Conservation (phyloP, 2,797 vertebrate species). For the Adrianichthys oophorus region DNA sequence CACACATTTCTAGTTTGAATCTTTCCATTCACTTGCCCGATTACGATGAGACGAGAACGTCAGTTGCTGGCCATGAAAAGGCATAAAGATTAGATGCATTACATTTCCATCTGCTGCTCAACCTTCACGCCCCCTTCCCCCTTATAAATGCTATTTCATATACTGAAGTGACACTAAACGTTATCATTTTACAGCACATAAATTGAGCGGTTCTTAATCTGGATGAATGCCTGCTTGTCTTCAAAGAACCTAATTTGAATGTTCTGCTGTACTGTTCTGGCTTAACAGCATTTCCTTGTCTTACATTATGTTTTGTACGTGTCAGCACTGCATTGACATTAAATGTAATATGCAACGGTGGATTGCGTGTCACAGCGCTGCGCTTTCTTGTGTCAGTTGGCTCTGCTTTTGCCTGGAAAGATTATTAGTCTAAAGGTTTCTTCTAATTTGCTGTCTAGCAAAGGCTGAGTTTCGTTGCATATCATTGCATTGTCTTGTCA, state of each 20-base stretch:
- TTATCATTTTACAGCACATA: no score
- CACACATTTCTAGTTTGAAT: no score
- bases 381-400: neutral
- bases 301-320: slow-evolving; percentile 6
- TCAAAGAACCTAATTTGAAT: neutral
- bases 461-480: slow-evolving; percentile 20
- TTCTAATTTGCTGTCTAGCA: slow-evolving; percentile 8
- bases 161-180: no score
- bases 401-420: slow-evolving; percentile 2
- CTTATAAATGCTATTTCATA: no score
- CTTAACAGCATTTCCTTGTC: slow-evolving; percentile 20
- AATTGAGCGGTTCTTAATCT: neutral
- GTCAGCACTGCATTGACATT: neutral
- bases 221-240: neutral
- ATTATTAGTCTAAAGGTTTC: neutral
- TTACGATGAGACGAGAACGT: no score
- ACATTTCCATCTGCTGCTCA: no score
- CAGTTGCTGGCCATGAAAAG: no score
- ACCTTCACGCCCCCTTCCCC: no score
- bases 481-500: slow-evolving; percentile 31
- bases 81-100: no score
- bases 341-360: slow-evolving; percentile 16
- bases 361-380: slow-evolving; percentile 22
- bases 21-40: no score
- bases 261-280: neutral